phyloP scores from a whole-genome alignment of 2,113 vertebrate species.

The Ophthalmolycus amberensis region DNA sequence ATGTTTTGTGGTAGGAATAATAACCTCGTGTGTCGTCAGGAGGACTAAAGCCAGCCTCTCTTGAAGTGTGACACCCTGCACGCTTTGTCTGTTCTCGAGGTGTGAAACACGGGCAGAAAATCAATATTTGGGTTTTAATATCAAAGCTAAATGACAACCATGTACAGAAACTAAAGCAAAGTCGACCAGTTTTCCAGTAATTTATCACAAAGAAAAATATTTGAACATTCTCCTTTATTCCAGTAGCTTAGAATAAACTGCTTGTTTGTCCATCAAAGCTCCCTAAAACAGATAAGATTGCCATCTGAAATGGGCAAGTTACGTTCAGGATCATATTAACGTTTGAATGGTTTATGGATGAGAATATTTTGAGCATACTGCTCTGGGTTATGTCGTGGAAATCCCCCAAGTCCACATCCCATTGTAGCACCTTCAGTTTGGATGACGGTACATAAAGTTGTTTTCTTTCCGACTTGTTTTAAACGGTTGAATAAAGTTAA shows the following conservation, averaged over 20 bases:
- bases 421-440: neutral
- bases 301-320: no score
- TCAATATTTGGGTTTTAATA: constrained; percentile 8
- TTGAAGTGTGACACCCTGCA: constrained; percentile 28
- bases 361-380: neutral
- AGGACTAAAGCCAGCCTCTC: neutral
- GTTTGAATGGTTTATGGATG: neutral
- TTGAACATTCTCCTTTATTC: no score
- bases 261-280: no score
- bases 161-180: neutral
- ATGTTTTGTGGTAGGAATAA: constrained; percentile 44
- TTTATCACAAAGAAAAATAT: neutral
- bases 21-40: neutral
- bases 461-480: no score
- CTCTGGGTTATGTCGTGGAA: neutral
- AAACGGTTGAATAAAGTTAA: no score
- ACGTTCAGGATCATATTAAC: no score
- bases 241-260: no score
- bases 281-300: no score
- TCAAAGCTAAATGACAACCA: neutral
- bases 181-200: neutral
- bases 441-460: neutral
- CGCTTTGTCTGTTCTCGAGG: neutral
- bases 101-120: neutral
- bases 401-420: neutral